Evolutionary conservation across 2,797 vertebrate species (phyloP).

Genomic region (Pristis pectinata): DNA sequence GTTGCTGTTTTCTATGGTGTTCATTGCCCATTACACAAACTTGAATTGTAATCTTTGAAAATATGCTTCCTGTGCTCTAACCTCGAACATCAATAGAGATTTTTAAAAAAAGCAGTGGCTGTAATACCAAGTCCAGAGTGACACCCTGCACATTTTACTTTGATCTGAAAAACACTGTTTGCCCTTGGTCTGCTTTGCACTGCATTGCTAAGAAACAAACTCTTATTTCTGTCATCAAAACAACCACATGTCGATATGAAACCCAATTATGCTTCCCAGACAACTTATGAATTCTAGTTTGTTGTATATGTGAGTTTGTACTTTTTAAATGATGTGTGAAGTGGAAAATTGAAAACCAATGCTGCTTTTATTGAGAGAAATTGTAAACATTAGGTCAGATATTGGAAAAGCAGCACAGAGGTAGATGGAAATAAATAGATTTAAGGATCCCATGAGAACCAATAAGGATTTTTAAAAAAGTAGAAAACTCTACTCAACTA

Average conservation of each 20-base stretch:
- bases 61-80: not conserved
- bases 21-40: not conserved
- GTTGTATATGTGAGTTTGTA: not conserved
- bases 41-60: not conserved
- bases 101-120: not conserved
- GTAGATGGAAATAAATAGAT: conserved; percentile 25
- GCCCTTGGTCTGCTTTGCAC: not conserved
- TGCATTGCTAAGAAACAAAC: not conserved
- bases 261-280: not conserved
- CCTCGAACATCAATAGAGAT: not conserved
- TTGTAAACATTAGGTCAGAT: conserved; percentile 19
- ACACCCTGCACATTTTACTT: not conserved
- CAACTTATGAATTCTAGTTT: not conserved
- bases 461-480: not conserved
- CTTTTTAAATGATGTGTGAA: conserved; percentile 21
- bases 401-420: not conserved
- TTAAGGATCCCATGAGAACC: not conserved
- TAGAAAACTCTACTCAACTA: not conserved
- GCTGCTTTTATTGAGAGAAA: not conserved
- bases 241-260: not conserved
- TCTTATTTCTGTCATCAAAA: not conserved
- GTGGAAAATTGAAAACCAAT: conserved; percentile 16
- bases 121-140: not conserved
- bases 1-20: not conserved
- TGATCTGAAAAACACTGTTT: not conserved